phyloP scores from a whole-genome alignment of 2,888 invertebrate species.

The Altica lythri region DNA sequence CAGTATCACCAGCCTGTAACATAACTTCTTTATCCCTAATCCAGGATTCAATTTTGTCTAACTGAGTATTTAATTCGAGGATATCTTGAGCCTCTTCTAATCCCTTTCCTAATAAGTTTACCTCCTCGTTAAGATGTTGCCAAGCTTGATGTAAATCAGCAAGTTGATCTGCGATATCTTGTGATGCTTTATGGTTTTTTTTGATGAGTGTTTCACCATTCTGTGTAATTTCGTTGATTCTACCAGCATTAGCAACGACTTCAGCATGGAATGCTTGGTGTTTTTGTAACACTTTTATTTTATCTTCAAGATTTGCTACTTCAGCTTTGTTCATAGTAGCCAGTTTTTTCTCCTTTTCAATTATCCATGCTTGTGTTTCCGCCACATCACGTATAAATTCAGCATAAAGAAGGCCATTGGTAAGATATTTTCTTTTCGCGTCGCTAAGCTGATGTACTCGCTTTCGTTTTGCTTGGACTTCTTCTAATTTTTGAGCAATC shows the following conservation, averaged over 20 bases:
- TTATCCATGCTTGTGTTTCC: constrained; percentile 90
- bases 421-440: constrained; percentile 70
- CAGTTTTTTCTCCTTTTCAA: constrained; percentile 86
- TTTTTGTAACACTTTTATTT: constrained; percentile 92
- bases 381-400: constrained; percentile 91
- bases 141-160: constrained; percentile 74
- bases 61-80: constrained; percentile 93
- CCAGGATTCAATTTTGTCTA: constrained; percentile 96
- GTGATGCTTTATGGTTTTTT: constrained; percentile 73
- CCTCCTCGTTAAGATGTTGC: constrained; percentile 74
- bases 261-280: constrained; percentile 96
- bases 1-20: constrained; percentile 91
- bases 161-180: constrained; percentile 72
- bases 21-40: constrained; percentile 94
- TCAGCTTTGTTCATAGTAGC: constrained; percentile 76
- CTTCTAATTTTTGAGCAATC: constrained; percentile 75
- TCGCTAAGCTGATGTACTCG: constrained; percentile 71
- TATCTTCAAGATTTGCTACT: constrained; percentile 83
- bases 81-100: constrained; percentile 97
- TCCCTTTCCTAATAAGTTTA: constrained; percentile 57
- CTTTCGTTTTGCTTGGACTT: constrained; percentile 74
- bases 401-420: constrained; percentile 79
- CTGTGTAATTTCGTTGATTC: constrained; percentile 80
- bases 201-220: constrained; percentile 71
- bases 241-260: constrained; percentile 81